Percentiles rank a stretch among this genome's conserved stretches.
Evolutionary conservation across 1,140 invertebrate genomes (phyloP).

Genomic region (Brachionus angularis): DNA sequence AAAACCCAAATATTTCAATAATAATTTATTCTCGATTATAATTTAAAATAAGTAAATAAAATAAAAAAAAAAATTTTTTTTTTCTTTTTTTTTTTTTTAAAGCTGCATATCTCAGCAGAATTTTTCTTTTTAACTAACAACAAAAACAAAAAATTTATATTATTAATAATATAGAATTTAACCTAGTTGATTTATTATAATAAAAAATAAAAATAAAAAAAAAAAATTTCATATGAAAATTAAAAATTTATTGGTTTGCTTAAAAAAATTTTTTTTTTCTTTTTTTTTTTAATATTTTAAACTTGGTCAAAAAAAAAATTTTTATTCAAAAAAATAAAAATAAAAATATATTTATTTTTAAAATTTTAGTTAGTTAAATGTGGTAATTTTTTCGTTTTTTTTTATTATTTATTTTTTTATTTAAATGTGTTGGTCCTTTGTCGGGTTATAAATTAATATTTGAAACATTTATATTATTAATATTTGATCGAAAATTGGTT

Average conservation of each 20-base stretch:
- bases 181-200: constrained; percentile 40
- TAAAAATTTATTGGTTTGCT: too few species aligned
- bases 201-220: too few species aligned
- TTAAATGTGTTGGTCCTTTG: constrained; percentile 41
- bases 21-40: constrained; percentile 35
- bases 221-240: too few species aligned
- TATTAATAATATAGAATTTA: constrained; percentile 41
- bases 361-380: constrained; percentile 34
- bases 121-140: too few species aligned
- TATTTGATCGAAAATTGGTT: background rate
- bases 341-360: background rate
- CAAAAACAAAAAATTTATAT: background rate
- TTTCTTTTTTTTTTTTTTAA: too few species aligned
- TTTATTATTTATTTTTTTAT: too few species aligned
- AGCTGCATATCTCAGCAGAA: constrained; percentile 30
- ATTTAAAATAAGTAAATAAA: too few species aligned
- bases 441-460: constrained; percentile 10
- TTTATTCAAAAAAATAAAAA: background rate
- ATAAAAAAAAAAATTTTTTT: too few species aligned
- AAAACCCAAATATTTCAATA: too few species aligned
- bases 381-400: constrained; percentile 34
- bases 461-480: background rate
- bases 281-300: background rate
- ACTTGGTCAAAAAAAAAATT: too few species aligned
- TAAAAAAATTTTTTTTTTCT: too few species aligned